phyloP scores from a whole-genome alignment of 2,113 vertebrate genomes.

The Corydoras maculifer region DNA sequence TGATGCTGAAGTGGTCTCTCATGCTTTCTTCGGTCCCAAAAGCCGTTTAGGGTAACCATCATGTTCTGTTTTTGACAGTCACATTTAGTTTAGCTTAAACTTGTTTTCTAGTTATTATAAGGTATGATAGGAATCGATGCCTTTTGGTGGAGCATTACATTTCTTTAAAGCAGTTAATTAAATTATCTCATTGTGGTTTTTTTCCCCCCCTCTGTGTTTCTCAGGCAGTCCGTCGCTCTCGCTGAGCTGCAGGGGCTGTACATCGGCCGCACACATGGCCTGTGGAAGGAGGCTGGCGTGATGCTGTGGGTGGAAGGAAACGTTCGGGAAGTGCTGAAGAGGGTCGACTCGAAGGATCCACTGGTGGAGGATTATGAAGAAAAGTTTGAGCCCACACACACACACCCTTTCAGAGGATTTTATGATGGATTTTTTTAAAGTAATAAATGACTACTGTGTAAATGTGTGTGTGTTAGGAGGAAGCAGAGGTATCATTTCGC shows the following conservation, averaged over 20 bases:
- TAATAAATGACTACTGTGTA: neutral
- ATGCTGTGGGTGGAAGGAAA: conserved; percentile 89
- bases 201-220: conserved; percentile 8
- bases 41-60: conserved; percentile 75
- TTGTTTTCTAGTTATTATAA: neutral
- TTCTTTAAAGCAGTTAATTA: neutral
- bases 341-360: conserved; percentile 72
- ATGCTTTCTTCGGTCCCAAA: conserved; percentile 80
- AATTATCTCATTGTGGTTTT: neutral
- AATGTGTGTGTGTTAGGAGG: conserved; percentile 62
- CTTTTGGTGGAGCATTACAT: neutral
- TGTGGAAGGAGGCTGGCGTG: conserved; percentile 83
- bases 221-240: conserved; percentile 81
- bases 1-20: conserved; percentile 68
- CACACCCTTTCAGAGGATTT: neutral
- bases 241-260: conserved; percentile 81
- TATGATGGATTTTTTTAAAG: no score
- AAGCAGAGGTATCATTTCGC: conserved; percentile 87
- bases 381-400: conserved; percentile 66
- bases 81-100: neutral
- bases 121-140: neutral
- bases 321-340: conserved; percentile 70
- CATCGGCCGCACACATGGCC: conserved; percentile 74
- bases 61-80: neutral
- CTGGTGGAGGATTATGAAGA: conserved; percentile 74